Evolutionary conservation across 2,888 invertebrate genomes (phyloP), one percentile per base, ranked within the genome.

Genomic region (Cataglyphis rosenhaueri): DNA sequence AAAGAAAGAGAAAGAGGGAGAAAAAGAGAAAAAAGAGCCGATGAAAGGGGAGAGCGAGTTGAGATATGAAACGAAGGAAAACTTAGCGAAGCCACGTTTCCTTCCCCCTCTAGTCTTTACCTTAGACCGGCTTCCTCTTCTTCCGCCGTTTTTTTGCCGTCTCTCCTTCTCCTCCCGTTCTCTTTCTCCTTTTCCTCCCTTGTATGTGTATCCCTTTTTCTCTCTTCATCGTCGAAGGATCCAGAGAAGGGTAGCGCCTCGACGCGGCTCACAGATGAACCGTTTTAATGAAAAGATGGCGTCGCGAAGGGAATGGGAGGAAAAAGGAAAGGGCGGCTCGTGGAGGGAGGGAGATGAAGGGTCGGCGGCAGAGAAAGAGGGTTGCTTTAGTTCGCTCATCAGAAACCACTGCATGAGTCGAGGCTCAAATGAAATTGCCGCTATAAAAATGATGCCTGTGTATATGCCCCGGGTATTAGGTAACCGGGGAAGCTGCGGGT

Each of bases 211-310:
- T 59, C 25, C 52, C 15, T 38, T 55, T 44, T 59, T 70, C 52
- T 73, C 74, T 57, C 84, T 73, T 68, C 57, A 61, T 83, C 75
- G 48, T 82, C 73, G 83, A 44, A 64, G 48, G 66, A 78, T 83
- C 62, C 76, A 21, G 83, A 70, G 81, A 82, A 86, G 86, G 86
- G 85, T 87, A 89, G 92, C 92, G 92, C 91, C 93, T 87, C 91
- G 84, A 75, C 85, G 88, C 91, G 92, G 89, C 87, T 85, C 91
- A 88, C 91, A 86, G 92, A 92, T 92, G 92, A 93, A 92, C 88
- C 92, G 92, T 91, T 93, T 93, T 94, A 94, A 94, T 94, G 94
- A 94, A 94, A 94, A 94, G 93, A 93, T 93, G 93, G 93, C 88
- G 88, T 87, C 87, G 88, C 59, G 73, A 29, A 29, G 65, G 76